phyloP scores from a whole-genome alignment of 2,797 vertebrate genomes.

The Fundulus diaphanus region DNA sequence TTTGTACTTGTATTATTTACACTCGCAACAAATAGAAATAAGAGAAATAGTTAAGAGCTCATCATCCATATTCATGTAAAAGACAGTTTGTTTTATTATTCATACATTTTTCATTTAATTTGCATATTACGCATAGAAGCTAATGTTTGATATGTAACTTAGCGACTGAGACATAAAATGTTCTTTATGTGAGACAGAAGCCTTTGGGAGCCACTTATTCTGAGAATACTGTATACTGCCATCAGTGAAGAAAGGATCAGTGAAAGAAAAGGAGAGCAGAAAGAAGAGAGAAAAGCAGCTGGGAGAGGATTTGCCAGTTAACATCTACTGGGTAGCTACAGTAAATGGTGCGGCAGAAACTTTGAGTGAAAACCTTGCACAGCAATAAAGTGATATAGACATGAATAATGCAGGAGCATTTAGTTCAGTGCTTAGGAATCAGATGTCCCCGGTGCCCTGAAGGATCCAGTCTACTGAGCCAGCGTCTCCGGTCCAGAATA shows the following conservation, averaged over 20 bases:
- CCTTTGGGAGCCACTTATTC: slow-evolving; percentile 10
- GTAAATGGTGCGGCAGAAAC: slow-evolving; percentile 73
- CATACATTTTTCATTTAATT: not conserved
- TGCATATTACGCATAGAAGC: not conserved
- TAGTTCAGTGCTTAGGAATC: slow-evolving; percentile 82
- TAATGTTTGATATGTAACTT: slow-evolving; percentile 2
- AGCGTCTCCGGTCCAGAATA: slow-evolving; percentile 77
- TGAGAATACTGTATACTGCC: slow-evolving; percentile 37
- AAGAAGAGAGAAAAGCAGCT: slow-evolving; percentile 12
- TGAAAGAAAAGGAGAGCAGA: slow-evolving; percentile 2
- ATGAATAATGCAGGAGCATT: slow-evolving; percentile 84
- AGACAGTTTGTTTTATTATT: not conserved
- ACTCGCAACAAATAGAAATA: not conserved
- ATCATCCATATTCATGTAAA: not conserved
- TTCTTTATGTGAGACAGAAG: not conserved
- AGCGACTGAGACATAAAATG: slow-evolving; percentile 1
- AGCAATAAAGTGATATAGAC: slow-evolving; percentile 83
- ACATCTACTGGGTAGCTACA: slow-evolving; percentile 57
- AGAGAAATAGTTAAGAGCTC: not conserved
- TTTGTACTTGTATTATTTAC: not conserved
- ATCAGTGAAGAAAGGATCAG: slow-evolving; percentile 34
- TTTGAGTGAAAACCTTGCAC: slow-evolving; percentile 80
- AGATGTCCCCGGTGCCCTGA: slow-evolving; percentile 78
- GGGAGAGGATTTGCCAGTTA: slow-evolving; percentile 58
- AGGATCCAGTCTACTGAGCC: slow-evolving; percentile 81